phyloP scores from a whole-genome alignment of 2,888 invertebrate genomes.

The Cryptus viduatorius region DNA sequence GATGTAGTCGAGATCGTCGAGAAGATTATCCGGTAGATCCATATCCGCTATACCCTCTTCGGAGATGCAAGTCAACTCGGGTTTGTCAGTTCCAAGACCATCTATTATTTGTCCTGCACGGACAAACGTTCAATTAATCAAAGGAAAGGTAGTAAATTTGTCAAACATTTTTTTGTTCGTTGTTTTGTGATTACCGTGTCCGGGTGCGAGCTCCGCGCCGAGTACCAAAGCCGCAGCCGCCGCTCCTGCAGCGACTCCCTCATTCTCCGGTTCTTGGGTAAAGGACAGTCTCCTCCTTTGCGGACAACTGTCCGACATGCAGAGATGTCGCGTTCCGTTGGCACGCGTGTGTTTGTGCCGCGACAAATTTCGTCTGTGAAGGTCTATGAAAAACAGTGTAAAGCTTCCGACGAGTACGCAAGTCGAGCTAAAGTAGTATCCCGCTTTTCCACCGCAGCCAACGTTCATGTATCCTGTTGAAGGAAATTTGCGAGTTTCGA shows the following conservation, averaged over 20 bases:
- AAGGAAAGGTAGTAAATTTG: neutral
- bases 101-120: conserved; percentile 76
- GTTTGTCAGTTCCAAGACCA: conserved; percentile 86
- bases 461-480: conserved; percentile 93
- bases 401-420: conserved; percentile 92
- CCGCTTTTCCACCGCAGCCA: conserved; percentile 91
- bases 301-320: conserved; percentile 87
- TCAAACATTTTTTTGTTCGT: conserved; percentile 4
- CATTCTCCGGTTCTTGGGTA: conserved; percentile 87
- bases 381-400: conserved; percentile 92
- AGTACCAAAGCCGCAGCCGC: conserved; percentile 87
- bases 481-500: neutral
- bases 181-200: conserved; percentile 74
- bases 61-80: conserved; percentile 93
- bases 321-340: conserved; percentile 87
- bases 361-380: conserved; percentile 90
- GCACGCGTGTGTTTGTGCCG: conserved; percentile 89
- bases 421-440: conserved; percentile 94
- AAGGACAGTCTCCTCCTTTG: conserved; percentile 87
- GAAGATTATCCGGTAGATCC: conserved; percentile 92
- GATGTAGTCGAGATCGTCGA: conserved; percentile 92
- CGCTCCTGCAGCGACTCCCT: conserved; percentile 86
- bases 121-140: too few species aligned
- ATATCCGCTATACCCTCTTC: conserved; percentile 94
- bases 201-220: conserved; percentile 86